phyloP scores from a whole-genome alignment of 2,888 invertebrate species.

The Diarsia rubi region DNA sequence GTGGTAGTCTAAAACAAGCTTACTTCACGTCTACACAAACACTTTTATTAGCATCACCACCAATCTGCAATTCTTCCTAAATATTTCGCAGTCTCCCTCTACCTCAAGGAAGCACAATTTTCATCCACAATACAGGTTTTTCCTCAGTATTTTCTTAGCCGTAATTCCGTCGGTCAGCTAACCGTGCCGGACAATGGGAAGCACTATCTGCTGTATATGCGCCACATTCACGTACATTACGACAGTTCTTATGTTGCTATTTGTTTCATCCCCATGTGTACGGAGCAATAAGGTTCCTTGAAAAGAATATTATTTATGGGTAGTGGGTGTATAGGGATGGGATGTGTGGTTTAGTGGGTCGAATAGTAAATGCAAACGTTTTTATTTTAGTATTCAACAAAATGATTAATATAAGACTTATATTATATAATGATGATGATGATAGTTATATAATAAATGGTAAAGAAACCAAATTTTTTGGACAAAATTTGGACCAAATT shows the following conservation, averaged over 20 bases:
- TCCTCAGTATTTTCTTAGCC: conserved; percentile 59
- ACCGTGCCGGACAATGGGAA: conserved; percentile 83
- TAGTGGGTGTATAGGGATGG: conserved; percentile 62
- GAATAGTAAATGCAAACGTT: too few relatives aligned
- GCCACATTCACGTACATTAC: conserved; percentile 73
- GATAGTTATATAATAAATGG: too few relatives aligned
- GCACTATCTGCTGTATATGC: conserved; percentile 74
- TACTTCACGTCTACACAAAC: neutral
- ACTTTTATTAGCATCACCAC: neutral
- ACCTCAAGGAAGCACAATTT: conserved; percentile 61
- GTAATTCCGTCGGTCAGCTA: conserved; percentile 80
- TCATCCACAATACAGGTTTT: conserved; percentile 60
- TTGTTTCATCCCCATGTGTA: conserved; percentile 82
- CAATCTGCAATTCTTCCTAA: neutral
- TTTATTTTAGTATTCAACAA: too few relatives aligned
- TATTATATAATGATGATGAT: too few relatives aligned
- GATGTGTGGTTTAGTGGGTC: too few relatives aligned
- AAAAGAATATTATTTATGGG: conserved; percentile 90
- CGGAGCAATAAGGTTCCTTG: conserved; percentile 84
- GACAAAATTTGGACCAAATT: too few relatives aligned
- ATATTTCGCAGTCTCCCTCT: conserved; percentile 19
- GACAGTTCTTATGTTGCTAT: conserved; percentile 79
- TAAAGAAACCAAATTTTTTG: too few relatives aligned
- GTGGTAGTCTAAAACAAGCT: neutral
- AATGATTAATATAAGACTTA: too few relatives aligned